A percentile compares a stretch with the other conserved stretches of the same genome.
These are phyloP conservation scores for human DNA, from an alignment of 2,113 vertebrate species.

Conservation along the genomic window GRCh38 chr18:21681001-21681500, in stretches of 20 bases:
- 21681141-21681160: not conserved
- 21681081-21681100: not conserved
- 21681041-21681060: not conserved
- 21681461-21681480: not conserved
- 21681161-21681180: not conserved
- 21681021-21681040: not conserved
- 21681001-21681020: not conserved
- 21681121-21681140: not conserved
- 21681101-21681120: not conserved
- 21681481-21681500: not conserved
- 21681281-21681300: not conserved
- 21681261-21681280: not conserved
- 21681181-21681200: not conserved
- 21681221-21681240: not conserved
- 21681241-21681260: conserved; percentile 7
- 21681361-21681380: not conserved
- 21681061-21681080: not conserved
- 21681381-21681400: not conserved
- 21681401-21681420: not conserved
- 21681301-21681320: not conserved
- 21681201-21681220: not conserved
- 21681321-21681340: not conserved
- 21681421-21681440: not conserved
- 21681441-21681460: not conserved
- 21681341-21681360: not conserved